phyloP scores from a whole-genome alignment of 2,888 invertebrate genomes.

The Eucera pruinosa region DNA sequence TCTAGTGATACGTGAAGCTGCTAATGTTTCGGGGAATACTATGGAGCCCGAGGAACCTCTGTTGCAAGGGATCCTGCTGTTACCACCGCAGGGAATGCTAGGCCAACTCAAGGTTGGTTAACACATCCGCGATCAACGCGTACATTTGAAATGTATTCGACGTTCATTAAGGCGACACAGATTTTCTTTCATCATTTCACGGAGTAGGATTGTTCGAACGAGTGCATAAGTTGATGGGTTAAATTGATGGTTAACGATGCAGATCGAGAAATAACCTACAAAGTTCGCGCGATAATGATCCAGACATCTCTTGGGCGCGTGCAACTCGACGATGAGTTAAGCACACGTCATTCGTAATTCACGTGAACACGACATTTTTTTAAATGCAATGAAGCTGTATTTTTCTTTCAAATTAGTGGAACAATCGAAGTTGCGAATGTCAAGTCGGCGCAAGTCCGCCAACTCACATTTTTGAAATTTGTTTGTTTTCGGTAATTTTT shows the following conservation, averaged over 20 bases:
- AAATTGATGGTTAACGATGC: slow-evolving; percentile 15
- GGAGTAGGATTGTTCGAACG: too few species aligned
- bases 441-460: too few species aligned
- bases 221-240: background rate
- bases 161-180: too few species aligned
- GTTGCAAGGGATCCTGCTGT: slow-evolving; percentile 90
- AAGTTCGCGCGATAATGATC: slow-evolving; percentile 14
- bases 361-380: background rate
- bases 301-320: slow-evolving; percentile 19
- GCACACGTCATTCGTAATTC: slow-evolving; percentile 9
- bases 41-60: slow-evolving; percentile 92
- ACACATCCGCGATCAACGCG: slow-evolving; percentile 82
- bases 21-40: slow-evolving; percentile 53
- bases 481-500: too few species aligned
- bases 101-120: slow-evolving; percentile 91
- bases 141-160: background rate
- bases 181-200: too few species aligned
- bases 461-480: too few species aligned
- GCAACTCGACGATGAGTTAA: background rate
- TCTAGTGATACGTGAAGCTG: slow-evolving; percentile 29
- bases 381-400: background rate
- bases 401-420: too few species aligned
- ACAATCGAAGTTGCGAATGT: too few species aligned
- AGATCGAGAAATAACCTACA: slow-evolving; percentile 43
- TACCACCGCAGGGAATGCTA: slow-evolving; percentile 91